Conservation (phyloP, 2,113 vertebrate genomes). For the Melozone crissalis region DNA sequence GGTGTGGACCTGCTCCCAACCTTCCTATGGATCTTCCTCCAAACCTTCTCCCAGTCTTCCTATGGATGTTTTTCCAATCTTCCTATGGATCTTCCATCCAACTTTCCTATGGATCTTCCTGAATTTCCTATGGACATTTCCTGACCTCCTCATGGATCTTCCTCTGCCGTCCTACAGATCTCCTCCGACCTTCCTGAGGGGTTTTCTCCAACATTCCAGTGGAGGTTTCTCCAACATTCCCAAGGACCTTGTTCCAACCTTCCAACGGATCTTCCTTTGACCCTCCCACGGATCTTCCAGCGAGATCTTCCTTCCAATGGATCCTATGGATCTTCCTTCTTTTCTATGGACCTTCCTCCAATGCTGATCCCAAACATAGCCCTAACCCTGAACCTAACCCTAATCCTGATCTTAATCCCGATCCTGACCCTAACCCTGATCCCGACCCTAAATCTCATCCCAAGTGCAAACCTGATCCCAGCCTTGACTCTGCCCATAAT, state of each 20-base stretch:
- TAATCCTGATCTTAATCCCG: accelerated
- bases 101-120: background rate
- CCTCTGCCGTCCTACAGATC: too few species aligned
- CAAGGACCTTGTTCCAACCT: background rate
- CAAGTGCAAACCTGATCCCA: background rate
- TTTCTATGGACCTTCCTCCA: background rate
- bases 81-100: background rate
- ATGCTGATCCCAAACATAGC: background rate
- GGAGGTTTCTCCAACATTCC: background rate
- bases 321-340: background rate
- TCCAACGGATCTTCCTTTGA: background rate
- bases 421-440: accelerated
- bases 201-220: accelerated
- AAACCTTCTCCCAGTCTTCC: background rate
- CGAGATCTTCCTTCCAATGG: too few species aligned
- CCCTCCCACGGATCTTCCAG: background rate
- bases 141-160: background rate
- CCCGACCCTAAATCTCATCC: background rate
- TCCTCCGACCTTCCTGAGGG: accelerated
- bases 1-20: background rate
- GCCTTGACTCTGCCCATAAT: background rate
- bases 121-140: background rate
- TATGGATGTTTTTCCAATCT: accelerated
- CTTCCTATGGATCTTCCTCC: background rate
- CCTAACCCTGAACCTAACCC: background rate